Evolutionary conservation across 35 echinoderm and acorn worm genomes (phyloP), one percentile per base, ranked within the genome.

Genomic region (Apostichopus californicus): DNA sequence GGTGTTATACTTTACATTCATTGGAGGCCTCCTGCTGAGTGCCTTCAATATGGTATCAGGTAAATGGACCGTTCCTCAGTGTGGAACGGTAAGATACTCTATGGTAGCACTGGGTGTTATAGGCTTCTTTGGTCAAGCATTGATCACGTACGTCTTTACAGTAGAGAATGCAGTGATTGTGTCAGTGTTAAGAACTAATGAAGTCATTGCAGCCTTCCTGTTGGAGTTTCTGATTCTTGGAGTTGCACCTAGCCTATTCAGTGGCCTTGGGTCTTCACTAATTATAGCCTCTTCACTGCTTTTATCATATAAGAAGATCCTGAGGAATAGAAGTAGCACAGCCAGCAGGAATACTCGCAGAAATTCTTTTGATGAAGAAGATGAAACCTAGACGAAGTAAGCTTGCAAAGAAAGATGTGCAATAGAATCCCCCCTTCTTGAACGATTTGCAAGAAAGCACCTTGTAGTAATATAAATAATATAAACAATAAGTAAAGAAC

Each of bases 201-300:
- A 83, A 56, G 80, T 83, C 80, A 12, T 83, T n/a, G 8, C 56
- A n/a, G 80, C 80, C 10, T 83, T 83, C 52, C 80, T 83, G 12
- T 83, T 83, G 5, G 80, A 83, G 56, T 83, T 83, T 83, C 11
- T 83, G 13, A 8, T 83, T 18, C 80, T 83, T 83, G 80, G 34
- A 6, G 80, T 83, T 20, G 56, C 18, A 55, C 80, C 80, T 7
- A 56, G 53, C 56, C 53, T 83, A 56, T 28, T 83, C 0, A 83
- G 80, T 56, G 46, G 80, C 56, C 34, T 83, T 83, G 80, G 80
- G 15, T 20, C 80, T 21, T 1, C 20, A 5, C 53, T 83, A 3
- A 83, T 83, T 18, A 15, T 83, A 20, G 5, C 52, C 13, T 54
- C 80, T 10, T 13, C 20, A 55, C 21, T 83, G 13, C 8, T 83